A percentile compares a stretch with the other conserved stretches of the same genome.
phyloP scores from a whole-genome alignment of 2,797 vertebrate genomes.

The Helicolenus hilgendorfi region DNA sequence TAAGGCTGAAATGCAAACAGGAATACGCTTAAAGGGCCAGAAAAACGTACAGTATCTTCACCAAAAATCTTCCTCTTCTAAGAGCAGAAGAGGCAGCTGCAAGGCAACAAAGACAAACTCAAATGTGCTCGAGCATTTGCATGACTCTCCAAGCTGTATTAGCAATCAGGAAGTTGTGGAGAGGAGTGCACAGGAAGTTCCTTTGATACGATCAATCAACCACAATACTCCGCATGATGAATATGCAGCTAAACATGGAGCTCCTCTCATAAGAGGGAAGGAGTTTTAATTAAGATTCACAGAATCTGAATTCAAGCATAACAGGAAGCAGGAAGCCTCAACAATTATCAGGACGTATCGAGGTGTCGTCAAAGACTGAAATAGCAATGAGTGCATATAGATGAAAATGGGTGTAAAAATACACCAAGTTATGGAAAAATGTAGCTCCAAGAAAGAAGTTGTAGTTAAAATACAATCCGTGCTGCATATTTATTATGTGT shows the following conservation, averaged over 20 bases:
- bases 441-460: not conserved
- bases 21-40: not conserved
- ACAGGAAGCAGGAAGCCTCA: slow-evolving; percentile 68
- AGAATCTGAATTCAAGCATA: slow-evolving; percentile 50
- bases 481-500: not conserved
- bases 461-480: not conserved
- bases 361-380: slow-evolving; percentile 24
- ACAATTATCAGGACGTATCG: slow-evolving; percentile 32
- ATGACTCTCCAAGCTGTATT: slow-evolving; percentile 47
- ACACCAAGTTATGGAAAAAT: not conserved
- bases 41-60: not conserved
- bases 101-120: slow-evolving; percentile 63
- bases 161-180: slow-evolving; percentile 75
- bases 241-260: slow-evolving; percentile 66
- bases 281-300: slow-evolving; percentile 69
- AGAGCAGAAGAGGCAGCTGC: slow-evolving; percentile 64
- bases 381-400: slow-evolving; percentile 9
- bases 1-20: not conserved
- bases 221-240: slow-evolving; percentile 65
- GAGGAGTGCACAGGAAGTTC: slow-evolving; percentile 69
- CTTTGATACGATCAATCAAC: slow-evolving; percentile 78
- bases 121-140: slow-evolving; percentile 32
- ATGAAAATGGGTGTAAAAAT: not conserved
- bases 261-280: slow-evolving; percentile 41
- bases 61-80: slow-evolving; percentile 17